Evolutionary conservation across 2,797 vertebrate species (phyloP), one percentile per base, ranked within the genome.

Genomic region (Neosilurus hyrtlii): DNA sequence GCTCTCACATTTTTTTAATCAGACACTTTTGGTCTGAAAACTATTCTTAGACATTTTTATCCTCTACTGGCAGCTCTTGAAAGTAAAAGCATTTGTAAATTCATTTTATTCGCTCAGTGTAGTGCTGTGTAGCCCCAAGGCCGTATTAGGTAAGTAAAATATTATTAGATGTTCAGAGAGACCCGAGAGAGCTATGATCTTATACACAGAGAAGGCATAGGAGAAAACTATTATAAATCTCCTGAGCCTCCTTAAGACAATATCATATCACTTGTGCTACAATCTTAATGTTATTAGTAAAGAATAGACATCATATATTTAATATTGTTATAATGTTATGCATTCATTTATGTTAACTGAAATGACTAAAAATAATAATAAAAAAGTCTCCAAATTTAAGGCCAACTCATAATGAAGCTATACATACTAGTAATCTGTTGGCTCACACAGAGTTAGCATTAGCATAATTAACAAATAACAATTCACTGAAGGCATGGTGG

Each of bases 11-110:
- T 30, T 30, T 30, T 30, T 30, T 30, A 30, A 30, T 43, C 14
- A 6, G 22, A 35, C 54, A 67, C 52, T 74, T 84, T 83, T 83
- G 20, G 68, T 22, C 63, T 72, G 66, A 0, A 30, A 1, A 66
- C 84, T 96, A 96, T 96, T 96, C 96, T 95, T 96, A 96, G 95
- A 94, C 92, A 91, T 93, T 94, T 90, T 89, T 92, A 91, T 93
- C 93, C 90, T 89, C 94, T 79, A 30, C n/a, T 57, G 35, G 35
- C 51, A 62, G 80, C 78, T 92, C 91, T 92, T 88, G 86, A 52
- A 82, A 89, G 65, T 91, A 93, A 91, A 89, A 93, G 91, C 68
- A 2, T 72, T 73, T 88, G 68, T 74, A 57, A 85, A 86, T 88
- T 73, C 24, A 87, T 89, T 90, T 88, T 90, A 87, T 65, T 85